phyloP scores from a whole-genome alignment of 2,113 vertebrate genomes.

The Pygoscelis adeliae region DNA sequence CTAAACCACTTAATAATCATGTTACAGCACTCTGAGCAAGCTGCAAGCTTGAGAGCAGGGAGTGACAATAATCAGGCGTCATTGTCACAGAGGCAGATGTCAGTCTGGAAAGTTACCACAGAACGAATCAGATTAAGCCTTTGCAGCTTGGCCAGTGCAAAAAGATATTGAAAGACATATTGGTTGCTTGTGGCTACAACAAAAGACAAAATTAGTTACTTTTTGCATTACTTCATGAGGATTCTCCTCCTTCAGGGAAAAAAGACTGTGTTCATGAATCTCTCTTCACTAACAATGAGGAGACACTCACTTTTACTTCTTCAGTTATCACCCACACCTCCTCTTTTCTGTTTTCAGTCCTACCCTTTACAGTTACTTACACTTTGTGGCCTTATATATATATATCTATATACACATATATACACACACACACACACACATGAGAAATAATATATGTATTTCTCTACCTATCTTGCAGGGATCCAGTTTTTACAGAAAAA shows the following conservation, averaged over 20 bases:
- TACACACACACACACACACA: fast-evolving
- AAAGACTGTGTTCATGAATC: not conserved
- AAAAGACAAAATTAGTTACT: not conserved
- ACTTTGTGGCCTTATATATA: not conserved
- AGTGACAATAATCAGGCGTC: not conserved
- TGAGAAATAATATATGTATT: not conserved
- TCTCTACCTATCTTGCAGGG: not conserved
- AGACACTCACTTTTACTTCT: not conserved
- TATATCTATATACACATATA: not conserved
- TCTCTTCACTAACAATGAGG: not conserved
- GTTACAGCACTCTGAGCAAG: not conserved
- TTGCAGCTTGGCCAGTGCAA: not conserved
- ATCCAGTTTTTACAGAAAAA: not conserved
- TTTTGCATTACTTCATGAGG: not conserved
- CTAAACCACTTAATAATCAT: not conserved
- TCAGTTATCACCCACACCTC: fast-evolving
- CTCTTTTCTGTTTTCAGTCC: not conserved
- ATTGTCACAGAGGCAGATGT: not conserved
- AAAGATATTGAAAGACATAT: not conserved
- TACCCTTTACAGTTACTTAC: not conserved
- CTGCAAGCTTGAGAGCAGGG: not conserved
- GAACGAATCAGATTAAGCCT: not conserved
- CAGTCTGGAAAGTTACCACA: not conserved
- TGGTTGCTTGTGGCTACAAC: not conserved
- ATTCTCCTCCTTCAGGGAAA: not conserved